Percentiles rank a stretch among this genome's conserved stretches.
These are phyloP conservation scores for Helobdella robusta DNA, from an alignment of 2,888 invertebrate species.

Conservation along the genomic window DNA sequence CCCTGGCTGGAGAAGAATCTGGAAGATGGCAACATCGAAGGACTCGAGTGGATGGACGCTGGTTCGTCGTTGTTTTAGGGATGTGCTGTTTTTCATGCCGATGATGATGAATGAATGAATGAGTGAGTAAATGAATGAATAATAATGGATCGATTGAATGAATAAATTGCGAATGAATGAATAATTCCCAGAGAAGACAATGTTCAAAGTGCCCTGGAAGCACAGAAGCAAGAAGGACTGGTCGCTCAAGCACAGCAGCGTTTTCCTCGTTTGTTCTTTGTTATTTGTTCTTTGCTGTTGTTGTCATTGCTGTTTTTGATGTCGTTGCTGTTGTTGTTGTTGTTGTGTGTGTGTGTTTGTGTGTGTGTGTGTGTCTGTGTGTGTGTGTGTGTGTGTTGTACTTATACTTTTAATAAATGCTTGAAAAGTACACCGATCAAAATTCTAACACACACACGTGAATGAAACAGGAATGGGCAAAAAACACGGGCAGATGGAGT, in stretches of 20 bases:
- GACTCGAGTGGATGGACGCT: constrained; percentile 40
- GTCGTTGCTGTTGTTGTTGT: background rate
- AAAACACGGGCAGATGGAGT: constrained; percentile 37
- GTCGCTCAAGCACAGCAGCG: constrained; percentile 40
- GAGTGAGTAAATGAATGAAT: too few relatives aligned
- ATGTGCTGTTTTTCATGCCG: too few relatives aligned
- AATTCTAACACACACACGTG: background rate
- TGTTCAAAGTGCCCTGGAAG: constrained; percentile 45
- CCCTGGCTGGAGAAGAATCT: constrained; percentile 43
- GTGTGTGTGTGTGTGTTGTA: too few relatives aligned
- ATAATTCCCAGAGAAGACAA: constrained; percentile 30
- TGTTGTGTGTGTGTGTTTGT: too few relatives aligned
- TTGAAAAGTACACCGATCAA: too few relatives aligned
- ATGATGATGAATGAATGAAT: too few relatives aligned
- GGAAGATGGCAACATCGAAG: constrained; percentile 38
- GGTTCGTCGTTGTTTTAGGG: background rate
- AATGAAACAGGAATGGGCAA: constrained; percentile 43
- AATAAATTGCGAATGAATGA: too few relatives aligned
- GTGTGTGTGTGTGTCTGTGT: too few relatives aligned
- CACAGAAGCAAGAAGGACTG: constrained; percentile 44
- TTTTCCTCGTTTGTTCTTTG: constrained; percentile 30
- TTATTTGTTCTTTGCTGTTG: background rate
- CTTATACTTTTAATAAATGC: too few relatives aligned
- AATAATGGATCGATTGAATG: too few relatives aligned
- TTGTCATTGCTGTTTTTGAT: background rate